Base-by-base conservation (phyloP, 2,113 vertebrate genomes). In the Carettochelys insculpta region DNA sequence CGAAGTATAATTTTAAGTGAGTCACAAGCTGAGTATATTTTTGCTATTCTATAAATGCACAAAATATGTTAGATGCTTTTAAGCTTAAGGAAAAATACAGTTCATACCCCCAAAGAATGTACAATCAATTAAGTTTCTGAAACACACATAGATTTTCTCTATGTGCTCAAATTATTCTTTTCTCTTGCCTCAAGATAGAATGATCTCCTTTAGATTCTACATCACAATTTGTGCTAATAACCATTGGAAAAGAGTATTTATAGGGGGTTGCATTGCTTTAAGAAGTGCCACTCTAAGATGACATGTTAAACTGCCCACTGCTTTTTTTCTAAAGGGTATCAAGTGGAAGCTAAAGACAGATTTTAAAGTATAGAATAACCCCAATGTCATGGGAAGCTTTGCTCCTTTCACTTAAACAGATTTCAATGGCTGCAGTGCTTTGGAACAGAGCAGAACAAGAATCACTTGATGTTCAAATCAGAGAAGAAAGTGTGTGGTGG, bases 1-100 rank as follows among this genome's bases (percentile, higher is more conserved):
- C 94, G 95, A 92, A 25, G 51, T 80, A 31, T 51, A 10, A 91
- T 91, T 95, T 83, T 54, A 93, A 82, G 82, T 29, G 78, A 94
- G 52, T 92, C 83, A 92, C 61, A 52, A 38, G 51, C 43, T 76
- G 12, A n/a, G 92, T 92, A 61, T 89, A 92, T 56, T 95, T n/a
- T 38, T 68, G n/a, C 61, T 92, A 92, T 76, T 82, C 85, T n/a
- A 71, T 48, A 51, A 41, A 86, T 91, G 88, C 53, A 53, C 77
- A 93, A 82, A 90, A 80, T 48, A 8, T 50, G 56, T 88, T 53
- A 90, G 54, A n/a, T 84, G 41, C 76, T 92, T 86, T 89, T 82
- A 80, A 94, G 71, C n/a, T n/a, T 31, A 11, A 4, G 0, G 13
- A n/a, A 75, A 85, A 80, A 24, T 0, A 1, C 58, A 83, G 8